phyloP scores from a whole-genome alignment of 2,113 vertebrate genomes.

The Donacobius atricapilla region DNA sequence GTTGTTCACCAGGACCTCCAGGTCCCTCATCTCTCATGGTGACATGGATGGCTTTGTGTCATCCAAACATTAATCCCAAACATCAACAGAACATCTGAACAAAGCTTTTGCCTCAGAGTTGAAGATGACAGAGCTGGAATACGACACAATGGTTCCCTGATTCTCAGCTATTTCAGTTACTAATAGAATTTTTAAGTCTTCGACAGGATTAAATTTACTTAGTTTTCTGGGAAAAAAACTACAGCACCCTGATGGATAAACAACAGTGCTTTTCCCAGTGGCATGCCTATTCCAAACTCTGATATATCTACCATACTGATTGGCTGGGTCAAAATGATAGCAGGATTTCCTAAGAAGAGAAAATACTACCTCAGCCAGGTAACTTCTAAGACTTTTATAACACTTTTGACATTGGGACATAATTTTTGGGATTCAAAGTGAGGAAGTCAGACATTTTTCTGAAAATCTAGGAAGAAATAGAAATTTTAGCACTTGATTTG shows the following conservation, averaged over 20 bases:
- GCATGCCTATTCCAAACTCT: neutral
- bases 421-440: neutral
- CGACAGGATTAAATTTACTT: neutral
- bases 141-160: neutral
- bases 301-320: neutral
- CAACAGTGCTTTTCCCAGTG: neutral
- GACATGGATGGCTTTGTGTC: neutral
- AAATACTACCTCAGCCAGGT: neutral
- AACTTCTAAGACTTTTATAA: neutral
- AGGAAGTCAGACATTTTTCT: neutral
- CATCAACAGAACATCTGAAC: neutral
- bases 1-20: neutral
- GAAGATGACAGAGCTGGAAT: neutral
- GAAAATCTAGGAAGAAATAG: neutral
- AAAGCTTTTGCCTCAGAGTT: neutral
- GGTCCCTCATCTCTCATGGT: neutral
- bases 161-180: neutral
- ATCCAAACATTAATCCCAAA: neutral
- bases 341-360: neutral
- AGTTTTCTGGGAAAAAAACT: neutral
- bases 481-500: neutral
- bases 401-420: neutral
- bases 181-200: neutral
- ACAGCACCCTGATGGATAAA: neutral
- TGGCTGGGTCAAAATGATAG: neutral